Evolutionary conservation across 2,797 vertebrate genomes (phyloP), one percentile per base, ranked within the genome.

Genomic region (Sebastes aleutianus): DNA sequence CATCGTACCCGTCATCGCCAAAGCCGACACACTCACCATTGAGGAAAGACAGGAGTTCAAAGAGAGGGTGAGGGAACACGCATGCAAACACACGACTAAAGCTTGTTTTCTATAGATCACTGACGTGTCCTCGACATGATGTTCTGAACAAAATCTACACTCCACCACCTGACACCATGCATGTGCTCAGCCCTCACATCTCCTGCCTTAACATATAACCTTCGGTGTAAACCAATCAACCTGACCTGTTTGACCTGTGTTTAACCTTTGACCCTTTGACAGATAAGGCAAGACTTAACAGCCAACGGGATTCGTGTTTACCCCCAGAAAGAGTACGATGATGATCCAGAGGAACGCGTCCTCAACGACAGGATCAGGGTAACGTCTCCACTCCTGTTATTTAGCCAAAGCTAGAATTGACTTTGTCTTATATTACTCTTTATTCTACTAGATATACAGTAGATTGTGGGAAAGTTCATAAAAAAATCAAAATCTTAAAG

Each of bases 1-100:
- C 5, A 97, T 99, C 34, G 97, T 99, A 8, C 98, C 98, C 0
- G 97, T 99, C 89, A 99, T 99, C 0, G 97, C 98, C 87, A 97
- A 98, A 89, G 97, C 98, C 0, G 98, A 99, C 93, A 98, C 98
- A 0, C 96, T 99, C 59, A 99, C 98, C 73, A 92, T 99, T 5
- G 98, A 99, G 61, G 98, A 99, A 78, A 95, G 98, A 58, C 95
- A 96, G 67, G 95, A 97, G 84, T 99, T 99, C 92, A 98, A 97
- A 82, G 95, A 95, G 83, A 95, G 95, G 97, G 98, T 99, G 82
- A 95, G 90, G 18, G 29, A 24, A 63, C 58, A 76, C 73, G 72
- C 59, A n/a, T 56, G 29, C 57, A 34, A 20, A 66, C 18, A 10
- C 31, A 58, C 8, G 13, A 4, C 8, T 6, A 18, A 20, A 26